Evolutionary conservation across 2,797 vertebrate genomes (phyloP), one percentile per base, ranked within the genome.

Genomic region (Pangasius mekongensis): DNA sequence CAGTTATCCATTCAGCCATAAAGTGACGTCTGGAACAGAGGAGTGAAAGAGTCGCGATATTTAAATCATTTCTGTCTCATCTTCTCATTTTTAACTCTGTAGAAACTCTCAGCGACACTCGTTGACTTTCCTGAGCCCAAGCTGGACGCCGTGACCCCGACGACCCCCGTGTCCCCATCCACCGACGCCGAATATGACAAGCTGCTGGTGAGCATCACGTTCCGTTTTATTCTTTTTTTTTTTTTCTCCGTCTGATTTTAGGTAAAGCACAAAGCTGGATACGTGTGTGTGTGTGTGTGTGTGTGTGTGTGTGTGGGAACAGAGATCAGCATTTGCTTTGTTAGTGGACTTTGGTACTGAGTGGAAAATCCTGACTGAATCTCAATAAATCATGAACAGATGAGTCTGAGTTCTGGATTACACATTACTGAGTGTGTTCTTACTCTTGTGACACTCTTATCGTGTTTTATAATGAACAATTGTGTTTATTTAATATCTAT

Each of bases 111-210:
- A 11, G 85, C 87, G 30, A 77, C 27, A 78, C 76, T 90, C 64
- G 30, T 73, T 3, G 83, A 91, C 62, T 84, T 85, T 67, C 78
- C 39, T 49, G 89, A 89, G 22, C 36, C 60, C 13, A 91, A 91
- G 33, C n/a, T 22, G 0, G 88, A 91, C 30, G 87, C 92, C 67
- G 67, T 85, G 0, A 89, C 89, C 9, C 56, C 91, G 3, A 89
- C 87, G 87, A 93, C 92, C 78, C 93, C 94, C 7, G 92, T 94
- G 87, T 96, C 95, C 0, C 95, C 95, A 0, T 96, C 95, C 60
- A 96, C 95, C 24, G 96, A 97, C 77, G 94, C 96, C 7, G 96
- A 97, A 86, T 97, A 97, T 85, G 96, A 97, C 93, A 97, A 96
- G 92, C 94, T 97, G 13, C 91, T 95, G 95, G 96, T 97, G 91